These are phyloP conservation scores for Ageneiosus marmoratus DNA, from an alignment of 2,113 vertebrate species.

Conservation along the genomic window DNA sequence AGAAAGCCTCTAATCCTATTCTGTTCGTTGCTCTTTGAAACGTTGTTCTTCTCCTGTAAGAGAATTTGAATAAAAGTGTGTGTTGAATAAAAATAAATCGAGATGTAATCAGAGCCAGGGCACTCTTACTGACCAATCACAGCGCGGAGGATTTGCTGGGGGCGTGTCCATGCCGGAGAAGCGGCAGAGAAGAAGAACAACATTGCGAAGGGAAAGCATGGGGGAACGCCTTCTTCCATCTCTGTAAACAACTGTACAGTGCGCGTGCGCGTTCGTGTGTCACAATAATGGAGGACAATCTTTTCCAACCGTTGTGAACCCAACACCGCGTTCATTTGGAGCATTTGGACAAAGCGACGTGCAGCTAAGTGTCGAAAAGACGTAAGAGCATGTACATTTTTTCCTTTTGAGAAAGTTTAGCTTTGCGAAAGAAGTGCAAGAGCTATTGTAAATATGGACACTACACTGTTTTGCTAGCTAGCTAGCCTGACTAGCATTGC, in stretches of 20 bases:
- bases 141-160: not conserved
- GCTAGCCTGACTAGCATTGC: slow-evolving; percentile 17
- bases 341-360: slow-evolving; percentile 12
- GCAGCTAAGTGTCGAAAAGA: slow-evolving; percentile 28
- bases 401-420: not conserved
- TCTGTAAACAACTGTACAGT: slow-evolving; percentile 73
- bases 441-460: not conserved
- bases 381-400: slow-evolving; percentile 40
- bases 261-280: slow-evolving; percentile 68
- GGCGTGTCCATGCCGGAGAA: not conserved
- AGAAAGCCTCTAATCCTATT: not conserved
- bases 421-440: not conserved
- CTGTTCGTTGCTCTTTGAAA: not conserved
- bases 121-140: not conserved
- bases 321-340: slow-evolving; percentile 44
- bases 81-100: not conserved
- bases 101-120: not conserved
- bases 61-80: not conserved
- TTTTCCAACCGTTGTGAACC: slow-evolving; percentile 59
- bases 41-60: not conserved
- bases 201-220: not conserved
- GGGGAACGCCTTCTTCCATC: slow-evolving; percentile 57
- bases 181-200: slow-evolving; percentile 17
- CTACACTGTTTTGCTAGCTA: slow-evolving; percentile 38
- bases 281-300: slow-evolving; percentile 72